These are phyloP conservation scores for Xylota segnis DNA, from an alignment of 2,888 invertebrate species.

Conservation along the genomic window DNA sequence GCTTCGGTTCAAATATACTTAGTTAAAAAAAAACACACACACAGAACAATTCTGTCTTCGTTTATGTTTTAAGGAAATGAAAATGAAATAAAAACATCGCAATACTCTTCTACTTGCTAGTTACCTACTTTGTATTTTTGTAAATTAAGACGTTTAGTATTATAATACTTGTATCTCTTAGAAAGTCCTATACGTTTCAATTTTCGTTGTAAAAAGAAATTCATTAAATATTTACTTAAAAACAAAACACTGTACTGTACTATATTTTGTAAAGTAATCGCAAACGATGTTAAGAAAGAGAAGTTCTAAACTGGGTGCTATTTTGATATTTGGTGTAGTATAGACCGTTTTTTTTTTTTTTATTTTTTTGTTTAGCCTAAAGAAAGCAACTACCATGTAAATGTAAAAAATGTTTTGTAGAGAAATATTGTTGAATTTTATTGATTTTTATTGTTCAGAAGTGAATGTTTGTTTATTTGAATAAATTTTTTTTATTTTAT, in stretches of 20 bases:
- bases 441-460: conserved; percentile 77
- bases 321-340: conserved; percentile 72
- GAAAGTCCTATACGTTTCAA: conserved; percentile 63
- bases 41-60: conserved; percentile 68
- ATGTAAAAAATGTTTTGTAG: conserved; percentile 73
- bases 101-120: conserved; percentile 73
- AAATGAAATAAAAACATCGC: conserved; percentile 37
- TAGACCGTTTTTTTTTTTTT: conserved; percentile 61
- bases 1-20: conserved; percentile 54
- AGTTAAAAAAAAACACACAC: conserved; percentile 19
- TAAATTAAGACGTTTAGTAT: conserved; percentile 72
- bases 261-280: conserved; percentile 62
- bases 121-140: conserved; percentile 67
- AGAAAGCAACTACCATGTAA: conserved; percentile 70
- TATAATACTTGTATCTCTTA: conserved; percentile 68
- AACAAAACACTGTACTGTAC: conserved; percentile 40
- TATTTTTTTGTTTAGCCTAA: conserved; percentile 45
- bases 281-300: conserved; percentile 29
- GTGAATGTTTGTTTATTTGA: conserved; percentile 77
- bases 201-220: conserved; percentile 44
- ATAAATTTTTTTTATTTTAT: conserved; percentile 73
- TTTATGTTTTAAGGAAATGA: conserved; percentile 66
- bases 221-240: conserved; percentile 9
- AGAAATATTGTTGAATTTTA: conserved; percentile 77
- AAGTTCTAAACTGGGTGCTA: conserved; percentile 73